Percentiles rank a stretch among this genome's conserved stretches.
Evolutionary conservation across 2,113 vertebrate genomes (phyloP).

Genomic region (Garra rufa): DNA sequence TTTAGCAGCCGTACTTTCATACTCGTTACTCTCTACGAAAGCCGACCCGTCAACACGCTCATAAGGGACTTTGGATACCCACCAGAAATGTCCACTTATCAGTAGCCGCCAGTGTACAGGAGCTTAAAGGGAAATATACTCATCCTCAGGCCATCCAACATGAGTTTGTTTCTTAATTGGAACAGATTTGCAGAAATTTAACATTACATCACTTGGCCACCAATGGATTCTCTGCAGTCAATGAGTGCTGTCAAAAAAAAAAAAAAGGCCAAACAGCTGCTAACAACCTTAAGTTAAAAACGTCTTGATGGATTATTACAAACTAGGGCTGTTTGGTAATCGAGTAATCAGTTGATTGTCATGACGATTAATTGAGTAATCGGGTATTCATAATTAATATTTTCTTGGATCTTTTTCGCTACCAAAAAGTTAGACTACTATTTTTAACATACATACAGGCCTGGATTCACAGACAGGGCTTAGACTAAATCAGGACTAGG

Average conservation of each 20-base stretch:
- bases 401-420: too few relatives aligned
- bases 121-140: not conserved
- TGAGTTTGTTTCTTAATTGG: not conserved
- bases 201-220: not conserved
- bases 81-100: conserved; percentile 45
- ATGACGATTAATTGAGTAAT: too few relatives aligned
- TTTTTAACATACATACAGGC: too few relatives aligned
- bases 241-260: not conserved
- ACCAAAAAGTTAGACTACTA: too few relatives aligned
- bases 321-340: too few relatives aligned
- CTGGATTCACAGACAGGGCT: too few relatives aligned
- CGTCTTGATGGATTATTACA: too few relatives aligned
- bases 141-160: not conserved
- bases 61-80: conserved; percentile 43
- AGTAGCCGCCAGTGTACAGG: conserved; percentile 13
- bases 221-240: not conserved
- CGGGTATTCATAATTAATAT: too few relatives aligned
- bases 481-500: too few relatives aligned
- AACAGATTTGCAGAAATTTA: not conserved
- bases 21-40: conserved; percentile 44
- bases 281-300: not conserved
- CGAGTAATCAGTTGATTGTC: too few relatives aligned
- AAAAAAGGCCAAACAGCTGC: not conserved
- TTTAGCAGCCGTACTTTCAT: conserved; percentile 37
- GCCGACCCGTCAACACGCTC: conserved; percentile 44